Evolutionary conservation across 2,888 invertebrate species (phyloP).

Genomic region (Neoscelio sp.): DNA sequence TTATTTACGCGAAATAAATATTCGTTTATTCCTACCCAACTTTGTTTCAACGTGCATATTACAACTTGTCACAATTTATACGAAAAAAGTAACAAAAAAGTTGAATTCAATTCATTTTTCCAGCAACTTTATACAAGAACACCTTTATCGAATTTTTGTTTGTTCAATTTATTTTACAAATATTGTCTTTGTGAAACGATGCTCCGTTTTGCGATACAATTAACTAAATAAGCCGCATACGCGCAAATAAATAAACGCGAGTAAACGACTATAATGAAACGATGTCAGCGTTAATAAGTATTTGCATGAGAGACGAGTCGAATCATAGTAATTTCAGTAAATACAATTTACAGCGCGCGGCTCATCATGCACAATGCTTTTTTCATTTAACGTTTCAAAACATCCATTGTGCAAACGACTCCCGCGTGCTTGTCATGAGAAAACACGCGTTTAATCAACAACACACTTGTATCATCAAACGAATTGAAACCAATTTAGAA

Average conservation of each 20-base stretch:
- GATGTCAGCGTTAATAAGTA: conserved; percentile 48
- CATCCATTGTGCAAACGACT: conserved; percentile 16
- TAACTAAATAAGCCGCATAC: conserved; percentile 30
- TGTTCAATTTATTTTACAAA: too few species aligned
- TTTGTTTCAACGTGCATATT: too few species aligned
- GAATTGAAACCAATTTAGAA: not conserved
- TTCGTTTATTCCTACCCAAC: too few species aligned
- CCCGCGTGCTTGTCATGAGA: conserved; percentile 14
- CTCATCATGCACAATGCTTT: conserved; percentile 26
- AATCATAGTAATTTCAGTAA: conserved; percentile 43
- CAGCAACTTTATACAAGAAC: too few species aligned
- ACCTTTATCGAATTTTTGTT: too few species aligned
- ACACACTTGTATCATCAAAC: conserved; percentile 67
- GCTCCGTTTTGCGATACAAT: too few species aligned
- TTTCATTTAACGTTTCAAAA: conserved; percentile 33
- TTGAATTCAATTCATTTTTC: too few species aligned
- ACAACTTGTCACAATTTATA: too few species aligned
- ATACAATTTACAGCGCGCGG: conserved; percentile 11
- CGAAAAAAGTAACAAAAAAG: too few species aligned
- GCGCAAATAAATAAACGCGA: conserved; percentile 26
- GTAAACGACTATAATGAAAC: conserved; percentile 37
- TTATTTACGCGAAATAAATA: too few species aligned
- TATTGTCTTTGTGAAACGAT: too few species aligned
- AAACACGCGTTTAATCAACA: conserved; percentile 29
- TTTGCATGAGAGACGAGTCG: conserved; percentile 22